Evolutionary conservation across 2,888 invertebrate genomes (phyloP).

Genomic region (Parasteatoda lunata): DNA sequence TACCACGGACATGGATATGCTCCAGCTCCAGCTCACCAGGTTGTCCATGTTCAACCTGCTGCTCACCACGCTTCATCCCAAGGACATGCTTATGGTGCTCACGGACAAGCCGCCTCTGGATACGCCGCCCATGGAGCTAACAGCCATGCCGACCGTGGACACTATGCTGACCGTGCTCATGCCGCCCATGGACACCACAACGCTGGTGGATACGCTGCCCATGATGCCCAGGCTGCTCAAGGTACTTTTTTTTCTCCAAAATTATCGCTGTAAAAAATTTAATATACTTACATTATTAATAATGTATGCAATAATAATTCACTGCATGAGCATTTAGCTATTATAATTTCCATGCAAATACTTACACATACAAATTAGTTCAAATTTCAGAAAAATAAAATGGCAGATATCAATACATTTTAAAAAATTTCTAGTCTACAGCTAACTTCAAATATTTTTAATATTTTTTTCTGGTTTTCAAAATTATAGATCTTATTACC

Average conservation of each 20-base stretch:
- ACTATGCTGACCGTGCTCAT: constrained; percentile 46
- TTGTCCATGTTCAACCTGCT: constrained; percentile 10
- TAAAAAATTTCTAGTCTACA: too few relatives aligned
- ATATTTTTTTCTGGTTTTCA: too few relatives aligned
- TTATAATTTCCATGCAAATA: too few relatives aligned
- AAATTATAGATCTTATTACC: too few relatives aligned
- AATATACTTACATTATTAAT: too few relatives aligned
- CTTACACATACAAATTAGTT: too few relatives aligned
- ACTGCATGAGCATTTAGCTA: too few relatives aligned
- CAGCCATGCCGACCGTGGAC: constrained; percentile 46
- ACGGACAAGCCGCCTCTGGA: constrained; percentile 43
- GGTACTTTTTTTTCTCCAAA: constrained; percentile 1
- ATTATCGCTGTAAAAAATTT: too few relatives aligned
- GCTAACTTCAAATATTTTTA: too few relatives aligned
- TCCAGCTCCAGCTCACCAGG: constrained; percentile 28
- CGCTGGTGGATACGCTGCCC: constrained; percentile 46
- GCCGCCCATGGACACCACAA: constrained; percentile 60
- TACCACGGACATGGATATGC: constrained; percentile 12
- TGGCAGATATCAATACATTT: too few relatives aligned
- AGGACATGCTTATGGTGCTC: constrained; percentile 47
- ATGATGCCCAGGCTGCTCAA: constrained; percentile 63
- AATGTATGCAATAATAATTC: too few relatives aligned
- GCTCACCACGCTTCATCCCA: constrained; percentile 16
- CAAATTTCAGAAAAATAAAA: too few relatives aligned
- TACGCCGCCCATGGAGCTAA: constrained; percentile 53